Percentiles rank a stretch among this genome's conserved stretches.
These are phyloP conservation scores for Varanus komodoensis DNA, from an alignment of 2,113 vertebrate genomes.

Conservation along the genomic window DNA sequence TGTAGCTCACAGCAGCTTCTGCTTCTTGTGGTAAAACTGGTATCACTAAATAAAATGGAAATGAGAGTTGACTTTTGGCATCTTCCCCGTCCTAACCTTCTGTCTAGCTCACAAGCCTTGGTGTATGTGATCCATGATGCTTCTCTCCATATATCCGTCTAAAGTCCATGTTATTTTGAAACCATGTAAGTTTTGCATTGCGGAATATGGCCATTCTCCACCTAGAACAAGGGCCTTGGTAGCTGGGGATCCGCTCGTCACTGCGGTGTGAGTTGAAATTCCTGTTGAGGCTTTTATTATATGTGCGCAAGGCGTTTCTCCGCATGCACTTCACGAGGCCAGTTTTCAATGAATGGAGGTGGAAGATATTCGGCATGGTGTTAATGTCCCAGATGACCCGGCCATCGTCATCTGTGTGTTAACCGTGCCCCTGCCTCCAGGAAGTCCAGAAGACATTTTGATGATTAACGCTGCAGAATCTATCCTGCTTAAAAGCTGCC, in stretches of 20 bases:
- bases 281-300: not conserved
- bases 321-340: no score
- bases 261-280: not conserved
- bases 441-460: not conserved
- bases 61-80: not conserved
- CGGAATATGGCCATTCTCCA: not conserved
- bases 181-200: not conserved
- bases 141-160: constrained; percentile 6
- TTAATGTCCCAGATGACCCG: not conserved
- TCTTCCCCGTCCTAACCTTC: rapidly evolving
- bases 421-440: not conserved
- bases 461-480: not conserved
- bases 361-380: not conserved
- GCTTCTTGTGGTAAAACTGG: not conserved
- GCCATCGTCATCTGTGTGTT: not conserved
- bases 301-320: not conserved
- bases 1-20: not conserved
- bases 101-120: constrained; percentile 2
- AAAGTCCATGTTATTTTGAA: constrained; percentile 31
- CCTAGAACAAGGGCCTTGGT: not conserved
- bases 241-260: not conserved
- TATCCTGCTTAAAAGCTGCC: not conserved
- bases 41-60: not conserved
- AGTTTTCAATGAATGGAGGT: not conserved
- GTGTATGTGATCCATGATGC: not conserved